Evolutionary conservation across 2,888 invertebrate species (phyloP), one percentile per base, ranked within the genome.

Genomic region (Lochmaea crataegi): DNA sequence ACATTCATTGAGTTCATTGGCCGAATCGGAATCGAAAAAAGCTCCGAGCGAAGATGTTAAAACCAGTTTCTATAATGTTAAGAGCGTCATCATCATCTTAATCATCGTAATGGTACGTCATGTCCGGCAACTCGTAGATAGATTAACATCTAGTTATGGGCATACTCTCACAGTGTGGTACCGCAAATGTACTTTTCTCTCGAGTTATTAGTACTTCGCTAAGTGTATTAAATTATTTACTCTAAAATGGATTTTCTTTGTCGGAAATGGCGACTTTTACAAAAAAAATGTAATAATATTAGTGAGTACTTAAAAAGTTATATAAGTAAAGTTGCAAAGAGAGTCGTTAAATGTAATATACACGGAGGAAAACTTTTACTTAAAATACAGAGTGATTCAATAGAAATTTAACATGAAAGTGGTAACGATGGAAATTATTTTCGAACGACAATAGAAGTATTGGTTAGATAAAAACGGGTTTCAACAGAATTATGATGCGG

Each of bases 21-120:
- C 80, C 82, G 76, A 76, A 72, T 78, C 77, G 77, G 78, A 80
- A 79, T 79, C 80, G 77, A 80, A 78, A 77, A 78, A 69, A 81
- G 81, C 82, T 82, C 76, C 81, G 80, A 82, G 83, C 83, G 74
- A 81, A 79, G 79, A 81, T 80, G 79, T 80, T 79, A 82, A 82
- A 84, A 84, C 83, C 84, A 79, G 84, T 84, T 84, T 81, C 81
- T 80, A 65, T 77, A 80, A 82, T 82, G 80, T 80, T 81, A 83
- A 83, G 82, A 82, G 80, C 73, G 78, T 79, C 81, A 80, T 81
- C 81, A 79, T 79, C 79, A 68, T 67, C 56, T 51, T 69, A 61
- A 60, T 63, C 76, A 76, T 74, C 72, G 73, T 75, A 73, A 74
- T 56, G 77, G 77, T 75, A 80, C 81, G 79, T 80, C 80, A 80